These are phyloP conservation scores for Melanotaenia trifasciata DNA, from an alignment of 2,797 vertebrate genomes.

Conservation along the genomic window DNA sequence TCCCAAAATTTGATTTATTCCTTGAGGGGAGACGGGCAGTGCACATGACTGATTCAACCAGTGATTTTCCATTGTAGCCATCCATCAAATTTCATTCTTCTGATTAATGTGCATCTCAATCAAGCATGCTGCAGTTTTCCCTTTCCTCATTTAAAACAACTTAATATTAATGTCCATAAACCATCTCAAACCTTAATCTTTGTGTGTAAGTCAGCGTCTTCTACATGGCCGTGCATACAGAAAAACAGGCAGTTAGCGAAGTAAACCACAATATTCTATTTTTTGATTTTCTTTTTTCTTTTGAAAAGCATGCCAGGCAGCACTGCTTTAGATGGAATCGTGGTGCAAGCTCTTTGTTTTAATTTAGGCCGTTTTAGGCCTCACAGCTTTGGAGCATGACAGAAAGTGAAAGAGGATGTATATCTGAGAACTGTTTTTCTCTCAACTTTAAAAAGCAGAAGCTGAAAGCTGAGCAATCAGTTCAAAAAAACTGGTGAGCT, in stretches of 20 bases:
- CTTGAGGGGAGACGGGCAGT: slow-evolving; percentile 16
- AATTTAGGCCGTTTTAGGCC: not conserved
- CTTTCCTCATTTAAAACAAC: slow-evolving; percentile 5
- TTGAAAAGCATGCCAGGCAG: not conserved
- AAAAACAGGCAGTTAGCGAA: not conserved
- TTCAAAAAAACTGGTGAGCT: slow-evolving; percentile 56
- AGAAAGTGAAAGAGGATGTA: slow-evolving; percentile 75
- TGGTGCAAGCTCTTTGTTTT: not conserved
- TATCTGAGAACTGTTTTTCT: slow-evolving; percentile 40
- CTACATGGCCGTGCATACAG: not conserved
- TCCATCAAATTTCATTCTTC: slow-evolving; percentile 33
- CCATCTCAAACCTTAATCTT: not conserved
- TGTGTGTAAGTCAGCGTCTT: not conserved
- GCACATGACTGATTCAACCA: slow-evolving; percentile 35
- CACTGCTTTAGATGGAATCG: not conserved
- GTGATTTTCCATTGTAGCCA: slow-evolving; percentile 51
- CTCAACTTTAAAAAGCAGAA: slow-evolving; percentile 66
- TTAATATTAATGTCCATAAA: not conserved
- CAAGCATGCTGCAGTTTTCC: not conserved
- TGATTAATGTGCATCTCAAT: slow-evolving; percentile 39
- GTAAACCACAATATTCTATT: not conserved
- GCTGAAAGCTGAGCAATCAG: slow-evolving; percentile 57
- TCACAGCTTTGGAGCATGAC: slow-evolving; percentile 34
- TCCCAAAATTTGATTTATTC: slow-evolving; percentile 25
- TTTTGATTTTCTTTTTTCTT: not conserved